Percentiles rank a stretch among this genome's conserved stretches.
phyloP scores from a whole-genome alignment of 2,888 invertebrate species.

The Epistrophe grossulariae region DNA sequence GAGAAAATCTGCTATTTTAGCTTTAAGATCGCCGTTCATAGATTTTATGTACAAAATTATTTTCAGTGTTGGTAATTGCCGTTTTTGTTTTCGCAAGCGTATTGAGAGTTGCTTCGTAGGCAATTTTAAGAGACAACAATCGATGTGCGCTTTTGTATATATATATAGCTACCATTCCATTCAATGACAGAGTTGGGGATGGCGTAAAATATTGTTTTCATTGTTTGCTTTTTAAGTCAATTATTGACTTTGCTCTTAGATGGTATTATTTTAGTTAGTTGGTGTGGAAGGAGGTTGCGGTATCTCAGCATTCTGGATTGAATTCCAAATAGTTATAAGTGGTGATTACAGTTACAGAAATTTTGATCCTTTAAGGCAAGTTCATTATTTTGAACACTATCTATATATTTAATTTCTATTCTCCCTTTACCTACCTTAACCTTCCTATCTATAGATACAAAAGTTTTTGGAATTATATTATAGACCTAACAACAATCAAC shows the following conservation, averaged over 20 bases:
- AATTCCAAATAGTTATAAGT: conserved; percentile 59
- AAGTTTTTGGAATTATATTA: not conserved
- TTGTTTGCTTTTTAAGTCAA: conserved; percentile 69
- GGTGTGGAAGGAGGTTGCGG: not conserved
- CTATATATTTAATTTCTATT: too few relatives aligned
- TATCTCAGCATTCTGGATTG: conserved; percentile 43
- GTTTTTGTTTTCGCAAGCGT: conserved; percentile 65
- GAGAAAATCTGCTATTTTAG: too few relatives aligned
- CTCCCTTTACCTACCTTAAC: too few relatives aligned
- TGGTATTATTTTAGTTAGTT: conserved; percentile 1
- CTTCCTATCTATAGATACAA: not conserved
- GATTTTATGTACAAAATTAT: too few relatives aligned
- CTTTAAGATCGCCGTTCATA: too few relatives aligned
- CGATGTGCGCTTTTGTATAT: conserved; percentile 5
- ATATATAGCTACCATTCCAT: too few relatives aligned
- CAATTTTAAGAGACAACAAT: conserved; percentile 58
- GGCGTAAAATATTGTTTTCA: conserved; percentile 64
- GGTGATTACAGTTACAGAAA: conserved; percentile 52
- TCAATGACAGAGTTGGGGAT: conserved; percentile 17
- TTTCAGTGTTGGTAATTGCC: conserved; percentile 68
- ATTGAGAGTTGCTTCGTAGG: conserved; percentile 55
- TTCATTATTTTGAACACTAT: conserved; percentile 33
- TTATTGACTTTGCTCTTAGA: conserved; percentile 63
- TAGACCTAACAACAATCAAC: too few relatives aligned
- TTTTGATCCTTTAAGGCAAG: conserved; percentile 21